phyloP scores from a whole-genome alignment of 2,797 vertebrate genomes.

The Eurystomus glaucurus region DNA sequence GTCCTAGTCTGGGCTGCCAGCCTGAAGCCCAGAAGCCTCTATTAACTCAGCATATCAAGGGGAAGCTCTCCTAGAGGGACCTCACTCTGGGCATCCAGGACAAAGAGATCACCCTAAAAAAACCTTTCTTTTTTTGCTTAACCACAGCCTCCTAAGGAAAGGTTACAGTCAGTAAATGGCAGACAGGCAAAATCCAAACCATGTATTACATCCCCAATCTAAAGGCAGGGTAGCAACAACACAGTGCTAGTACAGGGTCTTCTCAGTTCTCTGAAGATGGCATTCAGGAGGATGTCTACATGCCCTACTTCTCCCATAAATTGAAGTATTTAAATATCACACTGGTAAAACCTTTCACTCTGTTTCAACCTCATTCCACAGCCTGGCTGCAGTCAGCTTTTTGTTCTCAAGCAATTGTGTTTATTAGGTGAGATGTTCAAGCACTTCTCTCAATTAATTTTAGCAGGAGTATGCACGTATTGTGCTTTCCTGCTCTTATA shows the following conservation, averaged over 20 bases:
- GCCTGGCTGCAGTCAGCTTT: neutral
- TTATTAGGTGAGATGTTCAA: neutral
- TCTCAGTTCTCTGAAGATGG: neutral
- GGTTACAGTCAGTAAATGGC: neutral
- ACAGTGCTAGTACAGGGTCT: neutral
- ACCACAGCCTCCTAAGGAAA: neutral
- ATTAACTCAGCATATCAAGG: neutral
- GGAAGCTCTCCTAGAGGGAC: neutral
- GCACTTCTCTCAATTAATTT: neutral
- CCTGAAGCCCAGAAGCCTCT: neutral
- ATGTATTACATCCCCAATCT: neutral
- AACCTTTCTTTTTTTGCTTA: neutral
- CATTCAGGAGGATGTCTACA: neutral
- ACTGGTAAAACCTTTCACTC: neutral
- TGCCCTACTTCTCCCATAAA: neutral
- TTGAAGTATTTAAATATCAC: neutral
- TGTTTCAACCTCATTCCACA: neutral
- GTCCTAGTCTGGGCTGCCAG: neutral
- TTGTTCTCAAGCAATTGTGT: neutral
- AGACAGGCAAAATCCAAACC: neutral
- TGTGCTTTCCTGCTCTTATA: neutral
- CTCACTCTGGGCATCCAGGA: neutral
- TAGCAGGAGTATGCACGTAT: neutral
- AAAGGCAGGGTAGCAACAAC: neutral
- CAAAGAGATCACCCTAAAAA: neutral